Evolutionary conservation across 2,888 invertebrate species (phyloP), one percentile per base, ranked within the genome.

Genomic region (Eledone cirrhosa): DNA sequence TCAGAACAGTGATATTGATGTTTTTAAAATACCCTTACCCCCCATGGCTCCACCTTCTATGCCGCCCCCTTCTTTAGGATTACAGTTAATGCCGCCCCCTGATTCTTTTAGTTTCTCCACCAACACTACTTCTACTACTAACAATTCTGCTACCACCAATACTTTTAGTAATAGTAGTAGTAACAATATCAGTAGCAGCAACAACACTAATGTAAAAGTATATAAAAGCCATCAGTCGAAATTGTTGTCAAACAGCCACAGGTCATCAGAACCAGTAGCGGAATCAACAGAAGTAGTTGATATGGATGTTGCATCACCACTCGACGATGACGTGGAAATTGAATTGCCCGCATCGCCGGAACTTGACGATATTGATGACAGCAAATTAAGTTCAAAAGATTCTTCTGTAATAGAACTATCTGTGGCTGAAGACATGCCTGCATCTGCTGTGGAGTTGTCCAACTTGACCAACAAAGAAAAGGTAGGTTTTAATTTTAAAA

Each of bases 241-340:
- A 72, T 72, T 72, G 67, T 22, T 67, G 31, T 31, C 72, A 31
- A 72, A 72, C 41, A 72, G 72, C 41, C 72, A 72, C 33, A 22
- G n/a, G 14, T 41, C 33, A 72, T 27, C 76, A 24, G 41, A 53
- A 33, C 27, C 24, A 31, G 79, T 81, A 8, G 79, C 80, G 47
- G 88, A 88, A 67, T 85, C 87, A 24, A 91, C 92, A 63, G 94
- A 94, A 84, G 92, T 91, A 16, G 85, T 93, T 76, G 93, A 93
- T 83, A 93, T 94, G 91, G 95, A 95, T 84, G 93, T 94, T 89
- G 96, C 94, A 7, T 88, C 88, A 24, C 89, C 90, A 4, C 82
- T 86, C 2, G 87, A 87, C 47, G 87, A 88, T 59, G 87, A 86
- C 47, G 85, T 84, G 63, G 86, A 85, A 78, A 84, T 88, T 69